Conservation (phyloP, 2,888 invertebrate species). For the Noctua janthina region DNA sequence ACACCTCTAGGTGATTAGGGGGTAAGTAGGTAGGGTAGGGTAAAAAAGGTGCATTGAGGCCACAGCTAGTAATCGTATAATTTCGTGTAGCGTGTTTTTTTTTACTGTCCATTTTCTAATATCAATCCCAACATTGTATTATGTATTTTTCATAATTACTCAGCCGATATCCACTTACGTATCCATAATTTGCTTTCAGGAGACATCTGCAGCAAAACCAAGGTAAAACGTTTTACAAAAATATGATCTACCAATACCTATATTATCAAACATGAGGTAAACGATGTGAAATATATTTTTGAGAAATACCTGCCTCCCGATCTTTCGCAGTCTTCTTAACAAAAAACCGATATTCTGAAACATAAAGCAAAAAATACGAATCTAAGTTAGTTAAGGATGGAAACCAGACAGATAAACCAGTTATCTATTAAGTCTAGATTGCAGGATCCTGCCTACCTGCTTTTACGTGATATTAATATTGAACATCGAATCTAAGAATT, state of each 20-base stretch:
- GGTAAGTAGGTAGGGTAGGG: too few relatives aligned
- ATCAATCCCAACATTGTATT: too few relatives aligned
- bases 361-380: constrained; percentile 33
- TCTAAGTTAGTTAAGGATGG: constrained; percentile 47
- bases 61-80: background rate
- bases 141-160: too few relatives aligned
- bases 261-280: background rate
- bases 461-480: constrained; percentile 38
- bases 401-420: constrained; percentile 50
- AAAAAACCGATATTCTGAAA: constrained; percentile 42
- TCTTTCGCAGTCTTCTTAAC: constrained; percentile 7
- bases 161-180: too few relatives aligned
- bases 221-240: background rate
- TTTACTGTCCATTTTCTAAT: too few relatives aligned
- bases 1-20: too few relatives aligned
- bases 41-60: too few relatives aligned
- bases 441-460: constrained; percentile 12
- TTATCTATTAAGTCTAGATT: constrained; percentile 50
- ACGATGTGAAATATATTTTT: background rate
- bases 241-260: background rate
- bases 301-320: background rate
- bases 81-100: background rate
- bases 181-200: background rate
- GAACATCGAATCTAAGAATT: constrained; percentile 5
- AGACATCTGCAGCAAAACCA: background rate